Base-by-base conservation (phyloP, 2,113 vertebrate species). In the Mixornis gularis region DNA sequence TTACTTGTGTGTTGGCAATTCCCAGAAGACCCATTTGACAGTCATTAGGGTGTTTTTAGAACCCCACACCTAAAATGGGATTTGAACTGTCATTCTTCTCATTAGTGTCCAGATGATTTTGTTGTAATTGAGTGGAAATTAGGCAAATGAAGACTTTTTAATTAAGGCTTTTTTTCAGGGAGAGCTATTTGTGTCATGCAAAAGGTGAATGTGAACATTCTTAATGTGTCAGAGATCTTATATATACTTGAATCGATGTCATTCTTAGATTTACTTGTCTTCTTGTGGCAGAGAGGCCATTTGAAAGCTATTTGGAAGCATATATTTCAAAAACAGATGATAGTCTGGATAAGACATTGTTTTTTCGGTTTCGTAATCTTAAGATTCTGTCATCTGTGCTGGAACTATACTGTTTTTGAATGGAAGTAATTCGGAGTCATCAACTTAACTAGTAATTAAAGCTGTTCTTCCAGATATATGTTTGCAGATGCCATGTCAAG, bases 361-460 rank as follows among this genome's bases (percentile, higher is more conserved):
- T 80, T 94, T 89, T 86, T 78, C 21, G 73, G 22, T 74, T 91
- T 59, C 0, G 1, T 38, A 53, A 6, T 70, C 87, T 36, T 36
- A 69, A 79, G 38, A 34, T 83, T 46, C 60, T 92, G 36, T 88
- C 63, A 53, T 58, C 71, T 79, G 6, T 92, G 51, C 70, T 89
- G 38, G 63, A 87, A 79, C 11, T 79, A 58, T 46, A 34, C 43
- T 58, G 55, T 24, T 85, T 69, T 49, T 90, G 71, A 93, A 73
- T 78, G 22, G 79, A 52, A 71, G 40, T 53, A 80, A 70, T 91
- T 82, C 85, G 56, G 34, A 93, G 55, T 80, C 30, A 77, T 80
- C 59, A 85, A 34, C 17, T 87, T 87, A 76, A 72, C 63, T 66
- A 79, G 29, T 73, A 90, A 89, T 95, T 92, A 76, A 79, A 79